Base-by-base conservation (phyloP, 2,888 invertebrate species). In the Dryadula phaetusa region DNA sequence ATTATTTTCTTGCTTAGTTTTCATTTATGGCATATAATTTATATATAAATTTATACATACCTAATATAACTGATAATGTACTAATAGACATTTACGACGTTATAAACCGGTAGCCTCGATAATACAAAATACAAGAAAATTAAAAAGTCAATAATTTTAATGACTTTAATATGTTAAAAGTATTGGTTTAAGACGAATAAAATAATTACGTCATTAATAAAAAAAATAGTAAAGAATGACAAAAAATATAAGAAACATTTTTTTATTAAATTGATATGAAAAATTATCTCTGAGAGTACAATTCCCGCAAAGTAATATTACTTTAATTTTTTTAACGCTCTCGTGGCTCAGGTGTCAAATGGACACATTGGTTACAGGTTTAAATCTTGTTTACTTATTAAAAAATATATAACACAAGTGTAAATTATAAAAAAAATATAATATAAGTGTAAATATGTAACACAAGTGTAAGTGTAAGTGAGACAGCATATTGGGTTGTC, bases 51-150 rank as follows among this genome's bases (percentile, higher is more conserved):
- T 37, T 37, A 32, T 52, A 5, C 28, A 28, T 32, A 52, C 25
- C 7, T 8, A 25, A 49, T 49, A n/a, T 25, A 25, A n/a, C n/a
- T 16, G 5, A 16, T 52, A 52, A 32, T 16, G 32, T 7, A n/a
- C 10, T 0, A 18, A 32, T 49, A 32, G 20, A 52, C 28, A 10
- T 52, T 52, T 52, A 52, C 52, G 52, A 28, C 10, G 16, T 52
- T 52, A 5, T 52, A 7, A 28, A 8, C 28, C 52, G 5, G 52
- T 52, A 52, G 52, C 52, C 28, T 16, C 16, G 52, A 52, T 52
- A 52, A 28, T 16, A 32, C 16, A 52, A 52, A 5, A 32, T 3
- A 32, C 5, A 37, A 37, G 37, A 4, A 52, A 52, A 52, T 28
- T 16, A 52, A 18, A 32, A 52, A 16, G 16, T 16, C 28, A n/a